Evolutionary conservation across 2,113 vertebrate species (phyloP).

Genomic region (Lagopus muta): DNA sequence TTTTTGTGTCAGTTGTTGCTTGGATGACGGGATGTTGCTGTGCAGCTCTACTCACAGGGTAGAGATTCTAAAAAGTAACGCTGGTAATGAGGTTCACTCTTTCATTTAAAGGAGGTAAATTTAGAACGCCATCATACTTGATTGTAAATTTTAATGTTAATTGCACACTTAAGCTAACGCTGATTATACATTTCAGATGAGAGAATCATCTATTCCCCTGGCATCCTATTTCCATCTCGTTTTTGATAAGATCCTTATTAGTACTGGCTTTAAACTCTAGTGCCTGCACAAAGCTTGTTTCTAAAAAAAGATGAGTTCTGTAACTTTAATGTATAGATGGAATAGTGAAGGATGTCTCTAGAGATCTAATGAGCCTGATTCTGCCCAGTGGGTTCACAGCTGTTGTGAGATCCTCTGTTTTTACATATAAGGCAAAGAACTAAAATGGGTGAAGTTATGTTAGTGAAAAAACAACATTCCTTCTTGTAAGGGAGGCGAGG

Average conservation of each 20-base stretch:
- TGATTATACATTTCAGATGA: conserved; percentile 61
- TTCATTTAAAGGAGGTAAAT: conserved; percentile 35
- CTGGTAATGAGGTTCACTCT: neutral
- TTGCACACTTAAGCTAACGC: conserved; percentile 54
- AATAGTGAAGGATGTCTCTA: neutral
- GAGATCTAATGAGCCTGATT: neutral
- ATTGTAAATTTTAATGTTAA: conserved; percentile 66
- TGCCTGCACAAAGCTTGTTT: neutral
- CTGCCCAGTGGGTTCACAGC: neutral
- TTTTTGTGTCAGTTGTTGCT: neutral
- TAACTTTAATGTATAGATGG: neutral
- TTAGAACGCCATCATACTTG: conserved; percentile 49
- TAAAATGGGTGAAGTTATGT: neutral
- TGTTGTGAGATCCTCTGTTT: neutral
- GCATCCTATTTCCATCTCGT: conserved; percentile 20
- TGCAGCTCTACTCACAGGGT: neutral
- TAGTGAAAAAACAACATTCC: neutral
- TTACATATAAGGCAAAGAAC: neutral
- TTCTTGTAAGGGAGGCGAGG: neutral
- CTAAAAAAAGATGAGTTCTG: neutral
- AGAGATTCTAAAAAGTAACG: neutral
- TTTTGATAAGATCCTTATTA: conserved; percentile 25
- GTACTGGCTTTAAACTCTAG: neutral
- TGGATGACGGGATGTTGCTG: conserved; percentile 9
- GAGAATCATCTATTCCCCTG: conserved; percentile 46